Evolutionary conservation across 2,888 invertebrate species (phyloP).

Genomic region (Mamestra brassicae): DNA sequence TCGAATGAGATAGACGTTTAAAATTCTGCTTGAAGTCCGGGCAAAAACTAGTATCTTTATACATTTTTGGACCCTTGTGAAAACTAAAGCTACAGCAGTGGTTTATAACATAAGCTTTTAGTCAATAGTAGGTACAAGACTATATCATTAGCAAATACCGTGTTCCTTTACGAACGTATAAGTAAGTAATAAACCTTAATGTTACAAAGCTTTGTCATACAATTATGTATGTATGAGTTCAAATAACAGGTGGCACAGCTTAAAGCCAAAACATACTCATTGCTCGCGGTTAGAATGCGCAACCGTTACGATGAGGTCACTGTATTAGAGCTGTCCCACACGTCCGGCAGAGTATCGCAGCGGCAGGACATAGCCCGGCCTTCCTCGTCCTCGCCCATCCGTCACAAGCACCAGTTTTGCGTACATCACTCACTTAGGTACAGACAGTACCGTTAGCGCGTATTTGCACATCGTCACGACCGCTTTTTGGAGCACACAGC

Average conservation of each 20-base stretch:
- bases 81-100: too few relatives aligned
- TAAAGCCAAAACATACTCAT: constrained; percentile 60
- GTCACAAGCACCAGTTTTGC: constrained; percentile 54
- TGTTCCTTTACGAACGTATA: background rate
- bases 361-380: constrained; percentile 64
- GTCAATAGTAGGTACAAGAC: constrained; percentile 25
- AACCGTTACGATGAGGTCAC: constrained; percentile 79
- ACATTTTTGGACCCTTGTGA: too few relatives aligned
- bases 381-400: constrained; percentile 70
- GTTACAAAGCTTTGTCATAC: constrained; percentile 48
- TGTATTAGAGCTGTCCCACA: constrained; percentile 75
- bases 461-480: constrained; percentile 79
- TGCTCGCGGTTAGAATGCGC: constrained; percentile 67
- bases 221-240: constrained; percentile 45
- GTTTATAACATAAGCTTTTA: background rate
- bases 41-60: too few relatives aligned
- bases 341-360: constrained; percentile 73
- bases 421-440: constrained; percentile 65
- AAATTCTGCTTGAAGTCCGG: too few relatives aligned
- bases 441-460: constrained; percentile 67
- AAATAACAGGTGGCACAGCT: constrained; percentile 62
- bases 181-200: background rate
- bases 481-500: constrained; percentile 48
- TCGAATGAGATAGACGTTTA: too few relatives aligned
- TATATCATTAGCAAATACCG: constrained; percentile 34